Percentiles rank a stretch among this genome's conserved stretches.
These are phyloP conservation scores for Salpingus planirostris DNA, from an alignment of 2,888 invertebrate genomes.

Conservation along the genomic window DNA sequence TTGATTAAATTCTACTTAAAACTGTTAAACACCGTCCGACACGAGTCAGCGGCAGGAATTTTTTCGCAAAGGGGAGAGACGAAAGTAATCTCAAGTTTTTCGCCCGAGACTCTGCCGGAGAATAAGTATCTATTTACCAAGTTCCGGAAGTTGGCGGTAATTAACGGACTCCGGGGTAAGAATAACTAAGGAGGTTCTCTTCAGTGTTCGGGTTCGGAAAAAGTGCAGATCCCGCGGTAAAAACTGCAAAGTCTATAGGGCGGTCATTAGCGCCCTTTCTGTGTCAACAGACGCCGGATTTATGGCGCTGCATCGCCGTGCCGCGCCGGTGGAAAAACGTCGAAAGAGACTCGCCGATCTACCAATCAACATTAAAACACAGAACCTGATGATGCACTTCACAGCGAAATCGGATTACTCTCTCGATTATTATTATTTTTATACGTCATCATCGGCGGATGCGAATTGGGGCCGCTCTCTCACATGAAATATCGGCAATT, in stretches of 20 bases:
- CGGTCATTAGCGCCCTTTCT: slow-evolving; percentile 18
- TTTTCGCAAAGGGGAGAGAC: neutral
- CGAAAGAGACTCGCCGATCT: too few species aligned
- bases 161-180: slow-evolving; percentile 12
- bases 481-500: too few species aligned
- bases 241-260: slow-evolving; percentile 16
- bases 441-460: too few species aligned
- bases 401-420: too few species aligned
- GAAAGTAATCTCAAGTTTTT: neutral
- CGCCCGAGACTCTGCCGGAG: slow-evolving; percentile 1
- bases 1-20: slow-evolving; percentile 18
- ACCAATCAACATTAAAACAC: too few species aligned
- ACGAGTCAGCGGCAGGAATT: neutral
- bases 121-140: slow-evolving; percentile 16
- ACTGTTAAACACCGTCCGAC: slow-evolving; percentile 13
- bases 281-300: slow-evolving; percentile 20
- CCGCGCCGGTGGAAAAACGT: too few species aligned
- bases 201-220: slow-evolving; percentile 7
- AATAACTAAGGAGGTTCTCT: slow-evolving; percentile 14
- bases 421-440: too few species aligned
- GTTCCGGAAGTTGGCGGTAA: slow-evolving; percentile 15
- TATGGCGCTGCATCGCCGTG: too few species aligned
- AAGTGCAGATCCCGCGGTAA: slow-evolving; percentile 12
- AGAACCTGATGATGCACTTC: too few species aligned
- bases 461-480: too few species aligned